Evolutionary conservation across 2,797 vertebrate species (phyloP), one percentile per base, ranked within the genome.

Genomic region (Lindbergichthys nudifrons): DNA sequence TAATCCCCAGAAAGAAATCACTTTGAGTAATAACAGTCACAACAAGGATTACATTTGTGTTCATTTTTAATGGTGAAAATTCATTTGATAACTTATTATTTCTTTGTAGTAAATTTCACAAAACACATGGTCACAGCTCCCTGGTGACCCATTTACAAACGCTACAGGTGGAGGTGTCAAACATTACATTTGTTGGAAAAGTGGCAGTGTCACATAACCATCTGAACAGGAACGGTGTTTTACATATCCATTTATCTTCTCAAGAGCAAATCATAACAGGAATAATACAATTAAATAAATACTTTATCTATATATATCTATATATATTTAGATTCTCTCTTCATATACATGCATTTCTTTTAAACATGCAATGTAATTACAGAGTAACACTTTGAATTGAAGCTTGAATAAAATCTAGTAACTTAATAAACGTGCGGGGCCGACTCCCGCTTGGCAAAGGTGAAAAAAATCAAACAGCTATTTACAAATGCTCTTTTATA

Each of bases 281-380:
- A 78, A 89, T 94, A 79, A 88, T 93, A 92, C 82, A 86, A 77
- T 85, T 16, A 81, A 74, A 87, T 87, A 90, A 84, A 91, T 84
- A 87, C 75, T 84, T 75, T 52, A 45, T 78, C 73, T 82, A 50
- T 76, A 75, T 81, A 69, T 79, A 80, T 84, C 73, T 82, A 50
- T 76, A 75, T 81, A 69, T 79, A 80, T 84, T 77, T 77, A 65
- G 58, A 79, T 60, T 70, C 74, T 16, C 69, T 87, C 70, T 89
- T 80, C 36, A 86, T 85, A 92, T 91, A 75, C 88, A 92, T 94
- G 94, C 92, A 93, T 81, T 67, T 79, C 56, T 67, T 92, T 84
- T 91, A 75, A 91, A 93, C 96, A 95, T 98, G 97, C 97, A 94
- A 73, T 81, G 89, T 84, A 90, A 90, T 90, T 85, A 92, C 91